Evolutionary conservation across 2,888 invertebrate genomes (phyloP).

Genomic region (Tenthredo scrophulariae): DNA sequence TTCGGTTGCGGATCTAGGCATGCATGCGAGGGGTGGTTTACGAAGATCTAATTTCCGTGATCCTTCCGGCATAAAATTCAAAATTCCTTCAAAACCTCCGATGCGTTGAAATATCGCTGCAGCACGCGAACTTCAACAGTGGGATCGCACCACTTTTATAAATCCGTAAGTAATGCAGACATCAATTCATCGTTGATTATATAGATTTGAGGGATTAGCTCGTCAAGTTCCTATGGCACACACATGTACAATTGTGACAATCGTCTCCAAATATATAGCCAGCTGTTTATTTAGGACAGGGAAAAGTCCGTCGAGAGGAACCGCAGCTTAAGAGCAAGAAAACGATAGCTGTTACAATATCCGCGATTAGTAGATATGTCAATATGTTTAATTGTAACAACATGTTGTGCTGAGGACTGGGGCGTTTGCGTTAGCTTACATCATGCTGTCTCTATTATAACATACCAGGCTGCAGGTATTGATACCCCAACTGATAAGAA

Average conservation of each 20-base stretch:
- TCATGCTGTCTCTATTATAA: neutral
- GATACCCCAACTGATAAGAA: conserved; percentile 61
- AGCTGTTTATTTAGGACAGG: conserved; percentile 6
- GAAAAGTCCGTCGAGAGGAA: neutral
- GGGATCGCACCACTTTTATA: neutral
- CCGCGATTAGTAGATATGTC: neutral
- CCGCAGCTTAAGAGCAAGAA: neutral
- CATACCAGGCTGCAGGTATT: conserved; percentile 6
- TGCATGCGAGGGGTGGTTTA: neutral
- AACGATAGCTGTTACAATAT: conserved; percentile 9
- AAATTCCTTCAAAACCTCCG: neutral
- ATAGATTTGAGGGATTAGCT: neutral
- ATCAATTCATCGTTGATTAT: neutral
- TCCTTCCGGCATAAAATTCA: neutral
- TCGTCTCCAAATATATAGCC: neutral
- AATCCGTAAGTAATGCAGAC: neutral
- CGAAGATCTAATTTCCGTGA: neutral
- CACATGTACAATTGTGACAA: neutral
- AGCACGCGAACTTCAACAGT: neutral
- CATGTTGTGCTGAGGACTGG: conserved; percentile 3
- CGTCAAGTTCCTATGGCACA: neutral
- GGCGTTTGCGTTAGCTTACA: conserved; percentile 10
- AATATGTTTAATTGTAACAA: conserved; percentile 10
- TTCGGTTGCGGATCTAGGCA: neutral
- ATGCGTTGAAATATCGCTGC: neutral